Evolutionary conservation across 2,113 vertebrate genomes (phyloP).

Genomic region (Engystomops pustulosus): DNA sequence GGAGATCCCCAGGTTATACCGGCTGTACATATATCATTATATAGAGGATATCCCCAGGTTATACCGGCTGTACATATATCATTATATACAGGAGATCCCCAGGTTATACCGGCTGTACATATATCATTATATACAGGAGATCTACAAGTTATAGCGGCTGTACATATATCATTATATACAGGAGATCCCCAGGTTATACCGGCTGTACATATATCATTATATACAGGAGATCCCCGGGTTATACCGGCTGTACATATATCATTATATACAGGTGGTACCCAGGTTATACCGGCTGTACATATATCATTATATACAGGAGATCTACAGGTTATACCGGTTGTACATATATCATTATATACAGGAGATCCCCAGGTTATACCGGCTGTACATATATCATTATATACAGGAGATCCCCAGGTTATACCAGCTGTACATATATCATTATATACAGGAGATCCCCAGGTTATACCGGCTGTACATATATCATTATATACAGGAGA

Average conservation of each 20-base stretch:
- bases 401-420: background rate
- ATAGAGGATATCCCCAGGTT: background rate
- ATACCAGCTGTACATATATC: background rate
- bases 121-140: too few species aligned
- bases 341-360: too few species aligned
- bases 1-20: too few species aligned
- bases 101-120: background rate
- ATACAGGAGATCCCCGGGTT: background rate
- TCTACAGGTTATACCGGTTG: too few species aligned
- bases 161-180: too few species aligned
- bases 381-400: background rate
- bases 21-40: background rate
- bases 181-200: too few species aligned
- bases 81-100: background rate
- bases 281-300: background rate
- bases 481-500: too few species aligned
- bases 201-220: background rate
- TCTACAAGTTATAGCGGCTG: too few species aligned
- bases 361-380: too few species aligned
- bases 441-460: background rate
- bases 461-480: background rate
- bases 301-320: too few species aligned
- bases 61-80: background rate
- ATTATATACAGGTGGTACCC: background rate
- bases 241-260: background rate